Evolutionary conservation across 2,113 vertebrate genomes (phyloP), one percentile per base, ranked within the genome.

Genomic region (Chionis minor): DNA sequence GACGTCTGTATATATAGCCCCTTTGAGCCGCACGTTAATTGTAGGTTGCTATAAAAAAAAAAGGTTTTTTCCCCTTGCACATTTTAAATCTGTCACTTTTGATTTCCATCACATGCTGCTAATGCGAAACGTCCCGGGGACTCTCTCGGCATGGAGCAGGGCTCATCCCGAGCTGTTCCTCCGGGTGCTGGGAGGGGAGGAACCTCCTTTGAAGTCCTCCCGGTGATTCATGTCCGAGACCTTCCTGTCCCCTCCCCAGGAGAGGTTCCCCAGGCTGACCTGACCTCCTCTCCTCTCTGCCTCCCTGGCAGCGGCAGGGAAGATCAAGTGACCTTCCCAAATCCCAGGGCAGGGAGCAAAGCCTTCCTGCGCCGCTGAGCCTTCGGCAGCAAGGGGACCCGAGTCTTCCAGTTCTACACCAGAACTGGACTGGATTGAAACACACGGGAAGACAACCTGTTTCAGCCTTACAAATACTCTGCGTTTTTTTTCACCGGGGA

Each of bases 31-130:
- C 82, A 51, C 7, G 7, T 22, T 80, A 77, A 89, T 59, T 63
- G 88, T 58, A 90, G 81, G 86, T 80, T 81, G 56, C 94, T 77
- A 73, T 86, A 81, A 86, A 95, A 52, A 73, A 44, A 66, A 44
- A 56, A 77, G 13, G 28, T 23, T 63, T 58, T 75, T 84, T 51
- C 69, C 86, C 78, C 54, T 90, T 81, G 78, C 82, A 92, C 78
- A 4, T 87, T 96, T 94, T 90, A 73, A 95, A 95, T 63, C 88
- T 84, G 86, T 87, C 92, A 54, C 47, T 35, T 72, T 55, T 58
- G 69, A 87, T 94, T 94, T 87, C 73, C 94, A 61, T 69, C 94
- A 73, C 77, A 8, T 9, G 30, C 86, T 55, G 4, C 82, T 90
- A 56, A 90, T 30, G 78, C 20, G 1, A 83, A 84, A 84, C 10